phyloP scores from a whole-genome alignment of 2,797 vertebrate genomes.

The Garrulus glandarius region DNA sequence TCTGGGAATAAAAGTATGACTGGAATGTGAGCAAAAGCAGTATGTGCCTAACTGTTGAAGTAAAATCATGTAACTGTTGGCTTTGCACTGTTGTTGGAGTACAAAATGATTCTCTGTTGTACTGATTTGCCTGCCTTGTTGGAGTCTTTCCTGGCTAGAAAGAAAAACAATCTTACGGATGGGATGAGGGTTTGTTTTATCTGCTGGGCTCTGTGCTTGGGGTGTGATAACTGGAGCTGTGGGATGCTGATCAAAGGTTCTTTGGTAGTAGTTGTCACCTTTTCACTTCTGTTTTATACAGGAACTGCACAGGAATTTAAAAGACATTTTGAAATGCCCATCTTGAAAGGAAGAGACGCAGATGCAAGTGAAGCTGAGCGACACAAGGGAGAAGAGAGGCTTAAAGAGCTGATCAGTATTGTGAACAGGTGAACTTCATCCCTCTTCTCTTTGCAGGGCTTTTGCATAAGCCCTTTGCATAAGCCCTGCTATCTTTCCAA shows the following conservation, averaged over 20 bases:
- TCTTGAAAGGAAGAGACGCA: constrained; percentile 93
- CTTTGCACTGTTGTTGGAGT: background rate
- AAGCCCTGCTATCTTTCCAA: background rate
- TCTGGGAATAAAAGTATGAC: background rate
- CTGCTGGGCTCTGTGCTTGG: background rate
- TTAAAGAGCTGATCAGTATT: constrained; percentile 90
- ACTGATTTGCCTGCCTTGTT: background rate
- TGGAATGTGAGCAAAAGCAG: background rate
- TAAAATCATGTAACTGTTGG: background rate
- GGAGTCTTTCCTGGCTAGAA: background rate
- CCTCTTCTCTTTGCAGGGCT: background rate
- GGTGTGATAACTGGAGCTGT: background rate
- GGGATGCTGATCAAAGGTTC: background rate
- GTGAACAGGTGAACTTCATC: constrained; percentile 85
- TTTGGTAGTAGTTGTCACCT: background rate
- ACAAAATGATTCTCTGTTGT: background rate
- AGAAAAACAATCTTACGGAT: background rate
- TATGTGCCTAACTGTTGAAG: background rate
- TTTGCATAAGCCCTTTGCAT: background rate
- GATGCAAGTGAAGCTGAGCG: constrained; percentile 87
- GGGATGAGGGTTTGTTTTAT: background rate
- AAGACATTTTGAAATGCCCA: constrained; percentile 92
- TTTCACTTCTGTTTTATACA: constrained; percentile 58
- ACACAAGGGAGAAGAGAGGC: constrained; percentile 87
- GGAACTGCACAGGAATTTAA: constrained; percentile 97